Evolutionary conservation across 2,797 vertebrate genomes (phyloP).

Genomic region (Prionace glauca): DNA sequence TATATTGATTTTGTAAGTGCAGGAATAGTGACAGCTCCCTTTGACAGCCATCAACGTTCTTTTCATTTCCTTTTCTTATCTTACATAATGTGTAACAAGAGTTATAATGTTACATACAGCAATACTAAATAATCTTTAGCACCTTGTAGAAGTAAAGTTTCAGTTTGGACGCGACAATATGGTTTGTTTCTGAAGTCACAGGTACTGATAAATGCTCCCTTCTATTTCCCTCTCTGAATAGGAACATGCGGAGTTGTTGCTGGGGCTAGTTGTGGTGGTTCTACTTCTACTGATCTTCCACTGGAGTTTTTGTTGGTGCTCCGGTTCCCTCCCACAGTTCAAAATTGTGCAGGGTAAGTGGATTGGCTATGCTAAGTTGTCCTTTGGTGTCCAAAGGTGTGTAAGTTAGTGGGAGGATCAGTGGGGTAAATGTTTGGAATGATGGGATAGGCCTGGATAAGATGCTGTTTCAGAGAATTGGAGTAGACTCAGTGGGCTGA

Average conservation of each 20-base stretch:
- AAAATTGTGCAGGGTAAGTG: too few species aligned
- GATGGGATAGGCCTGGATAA: too few species aligned
- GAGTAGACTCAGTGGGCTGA: too few species aligned
- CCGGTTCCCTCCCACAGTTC: too few species aligned
- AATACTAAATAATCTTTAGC: slow-evolving; percentile 13
- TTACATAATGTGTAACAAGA: slow-evolving; percentile 15
- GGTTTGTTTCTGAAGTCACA: not conserved
- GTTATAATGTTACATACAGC: not conserved
- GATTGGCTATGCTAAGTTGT: too few species aligned
- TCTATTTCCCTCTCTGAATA: not conserved
- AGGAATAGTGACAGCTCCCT: not conserved
- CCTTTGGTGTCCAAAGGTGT: too few species aligned
- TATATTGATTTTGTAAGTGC: slow-evolving; percentile 36
- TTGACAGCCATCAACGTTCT: slow-evolving; percentile 30
- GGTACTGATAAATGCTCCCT: not conserved
- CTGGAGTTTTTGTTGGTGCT: not conserved
- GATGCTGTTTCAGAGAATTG: too few species aligned
- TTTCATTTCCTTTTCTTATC: slow-evolving; percentile 32
- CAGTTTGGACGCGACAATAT: not conserved
- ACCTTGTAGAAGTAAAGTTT: not conserved
- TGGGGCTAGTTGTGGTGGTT: not conserved
- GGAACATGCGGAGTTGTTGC: not conserved
- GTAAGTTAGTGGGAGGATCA: too few species aligned
- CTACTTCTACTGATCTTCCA: not conserved
- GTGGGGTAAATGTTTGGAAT: too few species aligned